These are phyloP conservation scores for Drosophila sp. DNA, from an alignment of 1,140 invertebrate genomes.

Conservation along the genomic window DNA sequence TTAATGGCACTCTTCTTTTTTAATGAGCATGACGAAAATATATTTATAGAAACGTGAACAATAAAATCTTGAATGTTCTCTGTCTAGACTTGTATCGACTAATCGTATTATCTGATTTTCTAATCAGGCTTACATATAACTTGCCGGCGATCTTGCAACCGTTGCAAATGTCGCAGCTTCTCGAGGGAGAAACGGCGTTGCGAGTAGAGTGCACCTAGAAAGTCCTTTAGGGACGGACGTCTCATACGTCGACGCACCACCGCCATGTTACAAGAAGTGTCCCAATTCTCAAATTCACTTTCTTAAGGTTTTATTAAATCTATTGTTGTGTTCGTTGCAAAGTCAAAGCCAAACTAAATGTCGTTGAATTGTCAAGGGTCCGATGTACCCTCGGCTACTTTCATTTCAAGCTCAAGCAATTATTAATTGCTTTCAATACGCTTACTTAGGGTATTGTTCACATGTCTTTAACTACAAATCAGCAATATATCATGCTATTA, in stretches of 20 bases:
- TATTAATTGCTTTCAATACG: constrained; percentile 39
- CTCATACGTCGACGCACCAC: constrained; percentile 62
- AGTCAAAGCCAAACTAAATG: constrained; percentile 62
- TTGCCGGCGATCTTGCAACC: constrained; percentile 53
- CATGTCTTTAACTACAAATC: no score
- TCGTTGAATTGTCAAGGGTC: constrained; percentile 24
- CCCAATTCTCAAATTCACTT: background rate
- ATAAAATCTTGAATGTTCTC: constrained; percentile 18
- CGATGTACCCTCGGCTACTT: constrained; percentile 57
- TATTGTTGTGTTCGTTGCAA: constrained; percentile 40
- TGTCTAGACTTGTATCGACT: background rate
- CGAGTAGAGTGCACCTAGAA: constrained; percentile 58
- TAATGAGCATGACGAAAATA: background rate
- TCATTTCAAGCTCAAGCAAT: constrained; percentile 40
- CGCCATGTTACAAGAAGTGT: constrained; percentile 41
- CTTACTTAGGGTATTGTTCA: constrained; percentile 3
- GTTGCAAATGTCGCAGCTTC: constrained; percentile 57
- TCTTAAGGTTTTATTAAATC: constrained; percentile 6
- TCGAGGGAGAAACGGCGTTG: constrained; percentile 64
- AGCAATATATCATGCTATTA: no score
- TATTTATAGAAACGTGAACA: constrained; percentile 3
- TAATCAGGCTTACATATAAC: constrained; percentile 56
- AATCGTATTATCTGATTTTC: constrained; percentile 12
- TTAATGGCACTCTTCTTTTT: background rate
- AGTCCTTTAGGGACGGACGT: constrained; percentile 65